Percentiles rank a stretch among this genome's conserved stretches.
These are phyloP conservation scores for Cotesia glomerata DNA, from an alignment of 1,140 invertebrate species.

Conservation along the genomic window DNA sequence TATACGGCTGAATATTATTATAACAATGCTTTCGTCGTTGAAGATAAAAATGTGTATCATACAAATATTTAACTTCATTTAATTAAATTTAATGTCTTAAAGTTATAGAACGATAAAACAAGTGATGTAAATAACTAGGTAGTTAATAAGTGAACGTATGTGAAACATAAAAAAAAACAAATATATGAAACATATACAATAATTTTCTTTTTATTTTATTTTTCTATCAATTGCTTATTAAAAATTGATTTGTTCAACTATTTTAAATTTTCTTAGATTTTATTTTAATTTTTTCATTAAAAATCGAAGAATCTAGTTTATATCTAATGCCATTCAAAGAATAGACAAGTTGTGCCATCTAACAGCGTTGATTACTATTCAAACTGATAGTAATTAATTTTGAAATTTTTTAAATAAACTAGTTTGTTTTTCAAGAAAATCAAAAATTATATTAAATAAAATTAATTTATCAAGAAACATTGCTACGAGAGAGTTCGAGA, in stretches of 20 bases:
- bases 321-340: too few relatives aligned
- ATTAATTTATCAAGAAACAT: too few relatives aligned
- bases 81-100: constrained; percentile 17
- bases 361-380: too few relatives aligned
- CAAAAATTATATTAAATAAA: too few relatives aligned
- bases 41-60: background rate
- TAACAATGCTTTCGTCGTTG: constrained; percentile 13
- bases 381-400: too few relatives aligned
- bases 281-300: too few relatives aligned
- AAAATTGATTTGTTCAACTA: background rate
- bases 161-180: constrained; percentile 15
- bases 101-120: constrained; percentile 20
- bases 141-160: constrained; percentile 30
- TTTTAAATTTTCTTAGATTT: background rate
- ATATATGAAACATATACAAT: background rate
- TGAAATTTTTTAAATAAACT: too few relatives aligned
- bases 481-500: too few relatives aligned
- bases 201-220: constrained; percentile 2
- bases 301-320: too few relatives aligned
- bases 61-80: constrained; percentile 4
- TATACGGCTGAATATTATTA: constrained; percentile 9
- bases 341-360: too few relatives aligned
- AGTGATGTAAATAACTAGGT: constrained; percentile 34
- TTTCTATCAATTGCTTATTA: background rate
- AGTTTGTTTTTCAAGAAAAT: too few relatives aligned